Evolutionary conservation across 2,888 invertebrate species (phyloP), one percentile per base, ranked within the genome.

Genomic region (Clunio marinus): DNA sequence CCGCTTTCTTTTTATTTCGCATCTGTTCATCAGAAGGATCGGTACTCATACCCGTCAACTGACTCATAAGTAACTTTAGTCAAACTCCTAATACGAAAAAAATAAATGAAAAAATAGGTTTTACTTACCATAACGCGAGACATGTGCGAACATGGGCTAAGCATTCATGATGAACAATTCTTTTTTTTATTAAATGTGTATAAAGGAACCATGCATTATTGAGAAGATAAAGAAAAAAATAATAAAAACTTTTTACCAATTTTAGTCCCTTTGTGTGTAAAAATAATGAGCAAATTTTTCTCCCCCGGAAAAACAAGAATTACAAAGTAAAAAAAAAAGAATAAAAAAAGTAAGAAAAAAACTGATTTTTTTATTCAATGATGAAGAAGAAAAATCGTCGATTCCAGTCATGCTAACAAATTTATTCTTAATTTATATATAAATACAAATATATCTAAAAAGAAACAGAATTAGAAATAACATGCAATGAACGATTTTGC

Each of bases 221-320:
- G 15, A 32, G 32, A 32, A 41, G 41, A 41, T 15, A 15, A 51
- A 51, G 51, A 22, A 69, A 15, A 15, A 24, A 24, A 22, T 2
- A 32, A 17, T 17, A 27, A 57, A 57, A n/a, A 27, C 57, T 57
- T 57, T 57, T 57, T 57, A 57, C 57, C 57, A 57, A 57, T 55
- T 37, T 57, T 58, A 65, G 15, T 37, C 57, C 46, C 65, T 62
- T 62, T 70, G 70, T 55, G 70, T 70, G 69, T 70, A 69, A 69
- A 70, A 70, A 70, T 27, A 22, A 8, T 57, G 57, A 10, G 27
- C 22, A 24, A 24, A 2, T n/a, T 13, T 57, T 27, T 27, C 27
- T 57, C 57, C 10, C 57, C 55, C 55, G 5, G 32, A 7, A 4
- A 32, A 4, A 32, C 10, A 4, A 7, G 10, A 32, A 32, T 10